Base-by-base conservation (phyloP, 1,140 invertebrate genomes). In the Acromyrmex heyeri region DNA sequence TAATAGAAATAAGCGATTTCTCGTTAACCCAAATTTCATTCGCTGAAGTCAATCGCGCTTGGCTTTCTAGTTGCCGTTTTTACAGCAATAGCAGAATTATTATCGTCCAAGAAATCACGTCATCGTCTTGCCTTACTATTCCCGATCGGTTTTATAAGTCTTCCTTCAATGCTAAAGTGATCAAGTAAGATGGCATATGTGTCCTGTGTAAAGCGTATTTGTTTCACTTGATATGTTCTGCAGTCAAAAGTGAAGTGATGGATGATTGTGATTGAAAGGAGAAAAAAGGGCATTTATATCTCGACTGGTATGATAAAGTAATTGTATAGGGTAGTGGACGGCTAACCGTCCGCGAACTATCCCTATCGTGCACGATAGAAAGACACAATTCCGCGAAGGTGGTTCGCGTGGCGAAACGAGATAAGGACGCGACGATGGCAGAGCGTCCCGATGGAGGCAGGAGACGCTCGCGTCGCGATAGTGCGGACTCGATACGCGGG, bases 351-450 rank as follows among this genome's bases (percentile, higher is more conserved):
- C 59, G 72, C 16, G 62, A 61, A 65, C 88, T 55, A 70, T 78
- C 59, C 67, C 53, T 44, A 59, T 89, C 27, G 72, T 24, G 69
- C 48, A 14, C 76, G 30, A 55, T 30, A 75, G 64, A 55, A 16
- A n/a, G 38, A 75, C 64, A 78, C 62, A 86, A 88, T 88, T 87
- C 27, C 79, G 90, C 89, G 91, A 95, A 94, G 93, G 94, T 95
- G 94, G 94, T 95, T 92, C 93, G 94, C 88, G 95, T 94, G 87
- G 93, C 93, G 86, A 94, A 85, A 83, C 93, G 89, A 77, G 92
- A 94, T 75, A 90, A 92, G 91, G 91, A 93, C 93, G 92, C 91
- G 91, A 91, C 89, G 85, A 95, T 95, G 95, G 94, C 94, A 87
- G 94, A 95, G 90, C 93, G 94, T 93, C 91, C 93, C 61, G 90